Conservation (phyloP, 2,113 vertebrate genomes). For the Odontophorus gujanensis region DNA sequence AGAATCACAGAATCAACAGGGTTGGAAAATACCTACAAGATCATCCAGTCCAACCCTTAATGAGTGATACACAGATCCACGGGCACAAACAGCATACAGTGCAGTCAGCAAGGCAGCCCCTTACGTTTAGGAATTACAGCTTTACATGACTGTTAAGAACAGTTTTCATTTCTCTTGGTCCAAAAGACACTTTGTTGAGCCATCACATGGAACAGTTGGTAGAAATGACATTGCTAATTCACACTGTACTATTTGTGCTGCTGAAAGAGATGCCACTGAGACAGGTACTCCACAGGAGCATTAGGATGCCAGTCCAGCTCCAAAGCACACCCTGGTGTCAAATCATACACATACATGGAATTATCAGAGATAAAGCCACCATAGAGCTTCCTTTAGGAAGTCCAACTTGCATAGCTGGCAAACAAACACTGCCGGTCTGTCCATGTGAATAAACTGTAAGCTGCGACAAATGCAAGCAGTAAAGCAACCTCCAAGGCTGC, state of each 20-base stretch:
- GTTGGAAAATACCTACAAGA: no score
- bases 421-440: background rate
- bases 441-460: background rate
- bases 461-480: background rate
- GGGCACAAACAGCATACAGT: background rate
- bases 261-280: background rate
- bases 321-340: background rate
- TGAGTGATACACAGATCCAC: background rate
- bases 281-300: background rate
- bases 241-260: background rate
- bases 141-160: background rate
- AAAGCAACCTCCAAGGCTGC: background rate
- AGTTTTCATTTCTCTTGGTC: background rate
- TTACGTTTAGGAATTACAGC: background rate
- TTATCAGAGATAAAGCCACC: background rate
- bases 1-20: no score
- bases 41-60: no score
- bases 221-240: fast-evolving
- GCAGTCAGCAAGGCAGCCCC: background rate
- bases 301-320: background rate
- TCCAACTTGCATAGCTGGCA: background rate
- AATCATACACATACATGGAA: background rate
- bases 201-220: no score
- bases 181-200: background rate
- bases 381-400: background rate